Evolutionary conservation across 2,797 vertebrate genomes (phyloP), one percentile per base, ranked within the genome.

Genomic region (Artibeus lituratus): DNA sequence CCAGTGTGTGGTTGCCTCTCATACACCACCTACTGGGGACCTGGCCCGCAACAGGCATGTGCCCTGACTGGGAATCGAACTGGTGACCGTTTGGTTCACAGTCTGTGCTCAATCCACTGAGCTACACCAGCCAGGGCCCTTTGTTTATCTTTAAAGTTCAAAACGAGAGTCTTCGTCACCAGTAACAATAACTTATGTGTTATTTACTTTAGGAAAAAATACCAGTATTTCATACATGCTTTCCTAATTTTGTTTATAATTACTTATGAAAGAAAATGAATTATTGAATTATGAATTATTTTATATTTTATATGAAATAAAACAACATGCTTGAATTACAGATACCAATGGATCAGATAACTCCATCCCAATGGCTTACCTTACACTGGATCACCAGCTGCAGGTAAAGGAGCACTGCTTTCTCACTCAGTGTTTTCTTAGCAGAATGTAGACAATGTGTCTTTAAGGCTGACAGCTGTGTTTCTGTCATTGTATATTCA

Each of bases 361-460:
- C 99, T 99, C 99, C 92, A 99, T 99, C 98, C 99, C 99, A 97
- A 99, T 99, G 99, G 99, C 99, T 9, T 99, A 99, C 98, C 99
- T 99, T 97, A 99, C 99, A 81, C 98, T 99, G 98, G 99, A 99
- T 98, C 99, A 99, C 98, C 99, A 99, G 97, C 98, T 99, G 94
- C 99, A 99, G 99, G 99, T 99, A 99, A 98, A 95, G 85, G n/a
- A 6, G 26, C 15, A 5, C 22, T 22, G 5, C 12, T 97, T 96
- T 93, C 29, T 73, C 81, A 87, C 32, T 96, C 51, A 73, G 55
- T 78, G 15, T 59, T 96, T 59, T 37, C 42, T 87, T 59, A 51
- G 26, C 62, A 73, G 57, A 72, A 39, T 69, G 86, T n/a, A 78
- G 39, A 1, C 39, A 90, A 9, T 49, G 83, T 82, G 15, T 57